phyloP scores from a whole-genome alignment of 1,140 invertebrate species.

The Pristionchus pacificus region DNA sequence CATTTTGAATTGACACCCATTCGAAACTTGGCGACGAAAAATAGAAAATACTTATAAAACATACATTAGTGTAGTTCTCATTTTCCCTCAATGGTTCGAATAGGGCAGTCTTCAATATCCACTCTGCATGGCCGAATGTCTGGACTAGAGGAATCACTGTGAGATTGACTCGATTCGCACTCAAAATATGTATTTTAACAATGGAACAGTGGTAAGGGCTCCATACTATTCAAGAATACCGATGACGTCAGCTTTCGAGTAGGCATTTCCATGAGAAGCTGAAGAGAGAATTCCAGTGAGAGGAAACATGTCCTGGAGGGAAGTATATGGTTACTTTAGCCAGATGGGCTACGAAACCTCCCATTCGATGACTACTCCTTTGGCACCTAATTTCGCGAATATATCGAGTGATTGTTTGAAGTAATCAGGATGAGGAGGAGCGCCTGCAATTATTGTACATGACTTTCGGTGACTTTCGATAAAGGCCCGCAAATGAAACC shows the following conservation, averaged over 20 bases:
- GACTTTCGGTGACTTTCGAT: no score
- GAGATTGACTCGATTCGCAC: constrained; percentile 1
- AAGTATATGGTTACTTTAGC: not conserved
- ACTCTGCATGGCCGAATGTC: constrained; percentile 20
- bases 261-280: constrained; percentile 10
- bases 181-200: constrained; percentile 1
- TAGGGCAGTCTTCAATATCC: constrained; percentile 14
- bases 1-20: no score
- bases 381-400: constrained; percentile 2
- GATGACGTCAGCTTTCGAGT: constrained; percentile 6
- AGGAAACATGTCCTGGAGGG: constrained; percentile 8
- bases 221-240: constrained; percentile 16
- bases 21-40: not conserved
- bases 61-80: constrained; percentile 1
- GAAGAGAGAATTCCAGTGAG: not conserved
- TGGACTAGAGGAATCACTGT: constrained; percentile 15
- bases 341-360: not conserved
- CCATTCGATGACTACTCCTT: constrained; percentile 20
- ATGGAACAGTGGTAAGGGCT: not conserved
- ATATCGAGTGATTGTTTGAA: constrained; percentile 4
- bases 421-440: constrained; percentile 7
- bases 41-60: not conserved
- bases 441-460: not conserved
- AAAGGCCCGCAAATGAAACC: not conserved
- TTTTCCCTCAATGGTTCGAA: constrained; percentile 12